Evolutionary conservation across 2,113 vertebrate genomes (phyloP).

Genomic region (Chionodraco myersi): DNA sequence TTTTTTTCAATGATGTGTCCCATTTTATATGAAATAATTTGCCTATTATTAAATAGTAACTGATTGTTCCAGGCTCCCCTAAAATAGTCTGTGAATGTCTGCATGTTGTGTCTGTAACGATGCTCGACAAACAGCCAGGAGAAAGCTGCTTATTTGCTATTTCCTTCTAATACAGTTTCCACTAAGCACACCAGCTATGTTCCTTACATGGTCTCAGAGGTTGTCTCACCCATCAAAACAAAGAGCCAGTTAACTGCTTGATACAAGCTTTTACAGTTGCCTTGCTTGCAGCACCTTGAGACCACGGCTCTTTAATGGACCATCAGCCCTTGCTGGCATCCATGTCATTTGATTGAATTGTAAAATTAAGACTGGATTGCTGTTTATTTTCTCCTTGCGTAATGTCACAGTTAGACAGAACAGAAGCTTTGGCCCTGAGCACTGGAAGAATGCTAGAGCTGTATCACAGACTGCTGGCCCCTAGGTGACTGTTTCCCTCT

Average conservation of each 20-base stretch:
- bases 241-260: conserved; percentile 31
- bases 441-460: conserved; percentile 54
- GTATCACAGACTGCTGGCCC: conserved; percentile 59
- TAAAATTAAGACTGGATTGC: conserved; percentile 60
- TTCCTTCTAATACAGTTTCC: conserved; percentile 52
- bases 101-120: conserved; percentile 29
- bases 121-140: conserved; percentile 42
- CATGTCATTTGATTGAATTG: conserved; percentile 61
- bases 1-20: neutral
- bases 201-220: conserved; percentile 35
- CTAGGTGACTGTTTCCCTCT: conserved; percentile 64
- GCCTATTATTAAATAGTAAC: neutral
- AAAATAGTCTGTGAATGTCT: conserved; percentile 20
- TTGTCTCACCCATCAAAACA: conserved; percentile 34
- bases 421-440: conserved; percentile 55
- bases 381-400: conserved; percentile 55
- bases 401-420: conserved; percentile 66
- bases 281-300: conserved; percentile 42
- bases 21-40: neutral
- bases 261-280: conserved; percentile 31
- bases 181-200: conserved; percentile 34
- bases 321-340: conserved; percentile 48
- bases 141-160: conserved; percentile 29
- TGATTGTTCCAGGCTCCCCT: conserved; percentile 7
- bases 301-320: conserved; percentile 51